A percentile compares a stretch with the other conserved stretches of the same genome.
Conservation (phyloP, 2,113 vertebrate genomes). For the Callithrix jacchus region DNA sequence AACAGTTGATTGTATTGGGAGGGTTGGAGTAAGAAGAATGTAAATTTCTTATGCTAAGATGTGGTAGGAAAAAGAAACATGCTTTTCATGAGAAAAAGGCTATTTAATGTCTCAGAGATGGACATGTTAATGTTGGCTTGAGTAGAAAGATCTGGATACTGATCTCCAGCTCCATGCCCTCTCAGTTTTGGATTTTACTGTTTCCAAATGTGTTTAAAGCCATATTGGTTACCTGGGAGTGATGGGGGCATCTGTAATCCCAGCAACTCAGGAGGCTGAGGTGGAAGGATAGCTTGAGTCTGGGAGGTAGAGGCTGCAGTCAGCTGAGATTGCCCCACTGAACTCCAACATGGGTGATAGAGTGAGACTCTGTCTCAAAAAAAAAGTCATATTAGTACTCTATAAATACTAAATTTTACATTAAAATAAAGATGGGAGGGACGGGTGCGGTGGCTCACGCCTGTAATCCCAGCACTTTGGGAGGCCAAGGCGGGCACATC, state of each 20-base stretch:
- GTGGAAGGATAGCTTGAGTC: neutral
- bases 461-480: too few species aligned
- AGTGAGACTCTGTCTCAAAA: too few species aligned
- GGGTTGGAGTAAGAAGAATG: neutral
- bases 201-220: neutral
- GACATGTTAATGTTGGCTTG: neutral
- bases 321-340: neutral
- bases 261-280: neutral
- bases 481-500: too few species aligned
- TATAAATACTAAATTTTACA: neutral
- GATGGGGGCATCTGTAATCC: neutral
- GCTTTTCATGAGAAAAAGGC: neutral
- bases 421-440: neutral
- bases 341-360: too few species aligned
- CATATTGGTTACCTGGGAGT: neutral
- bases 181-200: neutral
- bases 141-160: neutral
- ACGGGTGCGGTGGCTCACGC: too few species aligned
- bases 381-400: neutral
- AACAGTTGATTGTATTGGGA: neutral
- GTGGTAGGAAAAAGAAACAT: neutral
- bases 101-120: neutral
- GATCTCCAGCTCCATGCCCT: rapidly evolving
- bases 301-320: neutral
- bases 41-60: neutral